These are phyloP conservation scores for Mesitornis unicolor DNA, from an alignment of 2,113 vertebrate genomes.

Conservation along the genomic window DNA sequence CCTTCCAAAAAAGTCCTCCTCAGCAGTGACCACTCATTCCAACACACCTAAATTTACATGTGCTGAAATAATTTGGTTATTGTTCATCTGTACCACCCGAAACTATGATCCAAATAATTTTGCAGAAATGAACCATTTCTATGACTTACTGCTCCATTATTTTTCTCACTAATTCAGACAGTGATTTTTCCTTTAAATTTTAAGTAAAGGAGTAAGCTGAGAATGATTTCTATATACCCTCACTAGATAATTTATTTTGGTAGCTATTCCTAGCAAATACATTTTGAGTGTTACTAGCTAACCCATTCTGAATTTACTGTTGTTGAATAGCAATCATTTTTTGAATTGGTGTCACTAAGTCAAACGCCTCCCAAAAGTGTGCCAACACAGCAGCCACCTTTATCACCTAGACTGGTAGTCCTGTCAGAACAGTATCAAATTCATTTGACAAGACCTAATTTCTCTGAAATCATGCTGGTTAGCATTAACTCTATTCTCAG, in stretches of 20 bases:
- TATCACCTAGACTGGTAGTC: not conserved
- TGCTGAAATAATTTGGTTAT: not conserved
- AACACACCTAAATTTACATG: not conserved
- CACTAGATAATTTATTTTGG: not conserved
- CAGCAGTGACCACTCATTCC: not conserved
- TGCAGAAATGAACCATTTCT: not conserved
- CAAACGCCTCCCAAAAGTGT: not conserved
- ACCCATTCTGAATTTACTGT: not conserved
- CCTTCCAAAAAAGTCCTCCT: not conserved
- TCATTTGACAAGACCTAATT: not conserved
- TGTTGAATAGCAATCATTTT: not conserved
- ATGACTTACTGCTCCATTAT: not conserved
- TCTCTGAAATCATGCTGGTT: not conserved
- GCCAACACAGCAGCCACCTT: not conserved
- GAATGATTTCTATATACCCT: not conserved
- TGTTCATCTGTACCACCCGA: not conserved
- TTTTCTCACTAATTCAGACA: not conserved
- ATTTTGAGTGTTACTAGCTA: not conserved
- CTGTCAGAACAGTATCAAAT: not conserved
- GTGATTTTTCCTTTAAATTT: not conserved
- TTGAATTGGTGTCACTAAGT: not conserved
- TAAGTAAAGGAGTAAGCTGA: not conserved
- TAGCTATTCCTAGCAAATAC: not conserved
- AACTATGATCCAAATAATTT: not conserved
- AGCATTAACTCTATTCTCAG: not conserved